Evolutionary conservation across 30 jellyfish, hydroid and myxozoan genomes (phyloP).

Genomic region (Aurelia sp.): DNA sequence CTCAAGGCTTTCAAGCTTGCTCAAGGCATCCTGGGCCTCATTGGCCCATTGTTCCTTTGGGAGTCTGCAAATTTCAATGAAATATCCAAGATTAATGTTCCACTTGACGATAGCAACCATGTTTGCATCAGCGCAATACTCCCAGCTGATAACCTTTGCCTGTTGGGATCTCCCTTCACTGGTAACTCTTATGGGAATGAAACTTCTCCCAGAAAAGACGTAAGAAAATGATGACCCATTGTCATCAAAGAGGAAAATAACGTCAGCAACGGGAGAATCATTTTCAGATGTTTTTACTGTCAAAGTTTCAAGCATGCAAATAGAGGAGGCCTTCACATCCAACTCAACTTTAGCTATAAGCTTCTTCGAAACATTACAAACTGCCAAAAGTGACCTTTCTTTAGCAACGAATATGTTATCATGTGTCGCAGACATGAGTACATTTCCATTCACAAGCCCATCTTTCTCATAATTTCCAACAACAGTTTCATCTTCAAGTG

Average conservation of each 20-base stretch:
- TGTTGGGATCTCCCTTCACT: not conserved
- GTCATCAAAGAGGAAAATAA: constrained; percentile 24
- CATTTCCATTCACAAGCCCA: constrained; percentile 6
- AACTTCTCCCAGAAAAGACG: constrained; percentile 2
- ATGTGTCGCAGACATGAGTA: constrained; percentile 8
- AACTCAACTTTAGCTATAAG: not conserved
- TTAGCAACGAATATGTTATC: constrained; percentile 29
- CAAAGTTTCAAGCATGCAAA: constrained; percentile 23
- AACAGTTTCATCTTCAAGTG: not conserved
- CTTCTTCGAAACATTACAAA: constrained; percentile 6
- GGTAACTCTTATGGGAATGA: constrained; percentile 10
- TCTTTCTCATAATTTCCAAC: not conserved
- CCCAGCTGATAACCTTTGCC: constrained; percentile 7
- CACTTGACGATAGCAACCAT: not conserved
- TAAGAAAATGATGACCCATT: not conserved
- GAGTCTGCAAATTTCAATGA: constrained; percentile 21
- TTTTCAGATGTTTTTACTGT: constrained; percentile 1
- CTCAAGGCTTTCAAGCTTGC: not conserved
- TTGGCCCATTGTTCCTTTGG: constrained; percentile 47
- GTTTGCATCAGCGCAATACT: constrained; percentile 19
- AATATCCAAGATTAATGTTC: not conserved
- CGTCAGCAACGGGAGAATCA: not conserved
- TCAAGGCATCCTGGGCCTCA: constrained; percentile 26
- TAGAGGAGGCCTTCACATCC: not conserved
- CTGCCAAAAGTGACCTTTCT: constrained; percentile 4